These are phyloP conservation scores for Willisornis vidua DNA, from an alignment of 2,113 vertebrate genomes.

Conservation along the genomic window DNA sequence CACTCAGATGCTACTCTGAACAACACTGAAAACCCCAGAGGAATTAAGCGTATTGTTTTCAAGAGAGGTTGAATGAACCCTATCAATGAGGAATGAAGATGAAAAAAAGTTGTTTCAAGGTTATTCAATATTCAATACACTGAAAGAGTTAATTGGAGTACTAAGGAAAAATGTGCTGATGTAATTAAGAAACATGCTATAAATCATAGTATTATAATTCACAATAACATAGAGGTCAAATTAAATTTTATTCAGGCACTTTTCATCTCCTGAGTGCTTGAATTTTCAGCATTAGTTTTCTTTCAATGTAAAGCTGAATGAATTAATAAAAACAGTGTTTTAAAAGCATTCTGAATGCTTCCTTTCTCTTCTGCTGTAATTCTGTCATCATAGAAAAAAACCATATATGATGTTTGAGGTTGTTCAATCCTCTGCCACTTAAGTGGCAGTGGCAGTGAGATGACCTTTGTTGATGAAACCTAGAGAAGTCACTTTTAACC, in stretches of 20 bases:
- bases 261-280: neutral
- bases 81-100: neutral
- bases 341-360: neutral
- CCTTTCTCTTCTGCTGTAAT: neutral
- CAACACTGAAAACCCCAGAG: rapidly evolving
- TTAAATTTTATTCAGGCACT: neutral
- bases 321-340: neutral
- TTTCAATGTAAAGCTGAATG: neutral
- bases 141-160: neutral
- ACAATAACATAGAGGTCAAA: neutral
- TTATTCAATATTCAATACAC: neutral
- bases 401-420: neutral
- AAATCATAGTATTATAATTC: neutral
- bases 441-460: neutral
- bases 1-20: neutral
- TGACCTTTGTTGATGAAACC: neutral
- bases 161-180: neutral
- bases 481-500: neutral
- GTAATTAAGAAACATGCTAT: neutral
- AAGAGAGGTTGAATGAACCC: neutral
- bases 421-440: neutral
- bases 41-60: neutral
- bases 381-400: neutral
- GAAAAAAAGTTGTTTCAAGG: neutral
- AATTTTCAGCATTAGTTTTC: neutral